Base-by-base conservation (phyloP, 2,888 invertebrate species). In the Agrochola lychnidis region DNA sequence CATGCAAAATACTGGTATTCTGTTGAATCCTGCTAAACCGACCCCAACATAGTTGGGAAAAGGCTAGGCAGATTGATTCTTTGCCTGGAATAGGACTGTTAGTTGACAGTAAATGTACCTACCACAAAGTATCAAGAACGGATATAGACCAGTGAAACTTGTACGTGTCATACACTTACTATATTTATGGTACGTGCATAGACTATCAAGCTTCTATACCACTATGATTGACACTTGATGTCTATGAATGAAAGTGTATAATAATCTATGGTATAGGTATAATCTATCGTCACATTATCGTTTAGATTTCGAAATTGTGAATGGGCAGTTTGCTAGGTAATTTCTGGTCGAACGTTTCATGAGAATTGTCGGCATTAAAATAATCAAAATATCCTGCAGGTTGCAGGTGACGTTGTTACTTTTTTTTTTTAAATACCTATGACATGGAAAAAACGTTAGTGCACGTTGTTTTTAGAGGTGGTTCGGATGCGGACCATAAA, bases 211-310 rank as follows among this genome's bases (percentile, higher is more conserved):
- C 63, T 64, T 67, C 70, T 56, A 62, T n/a, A 73, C 22, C 45
- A 36, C 61, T 80, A 74, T 82, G 82, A 85, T 81, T 81, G 85
- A 85, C 82, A 82, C 59, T 81, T 81, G 82, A 85, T 75, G 64
- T 84, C 61, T 79, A 79, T 74, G 70, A 85, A 61, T 74, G 81
- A 84, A 81, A 81, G 81, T 84, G 69, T 79, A 42, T 67, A 78
- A 70, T 77, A 75, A 67, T 67, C 56, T 82, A 36, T 82, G 76
- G 66, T 61, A 4, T 12, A 25, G 7, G 59, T 68, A 51, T 83
- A 83, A 64, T 79, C 53, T 66, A 4, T 42, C 22, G 40, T 14
- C 56, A 10, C 62, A 81, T 81, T 81, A 74, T 53, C 25, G 59
- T 12, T 16, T 0, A 2, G 30, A 59, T 79, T 69, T 68, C 53